Conservation (phyloP, 2,113 vertebrate species). For the Arothron firmamentum region DNA sequence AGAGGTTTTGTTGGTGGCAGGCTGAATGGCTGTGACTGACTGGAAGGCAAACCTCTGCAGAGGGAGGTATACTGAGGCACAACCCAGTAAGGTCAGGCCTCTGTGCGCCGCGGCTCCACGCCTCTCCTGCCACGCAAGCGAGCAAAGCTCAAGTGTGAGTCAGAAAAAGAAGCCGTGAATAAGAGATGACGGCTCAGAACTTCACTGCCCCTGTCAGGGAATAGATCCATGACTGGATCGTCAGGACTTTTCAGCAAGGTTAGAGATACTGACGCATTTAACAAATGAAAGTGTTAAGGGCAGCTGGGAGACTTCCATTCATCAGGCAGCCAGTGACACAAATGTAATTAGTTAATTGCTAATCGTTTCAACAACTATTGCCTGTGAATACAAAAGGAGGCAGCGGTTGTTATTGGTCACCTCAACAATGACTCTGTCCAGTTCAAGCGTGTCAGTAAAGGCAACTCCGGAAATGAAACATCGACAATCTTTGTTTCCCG, state of each 20-base stretch:
- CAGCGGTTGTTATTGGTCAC: background rate
- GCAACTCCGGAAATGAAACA: background rate
- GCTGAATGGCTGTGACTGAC: too few species aligned
- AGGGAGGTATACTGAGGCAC: too few species aligned
- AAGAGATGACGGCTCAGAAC: slow-evolving; percentile 25
- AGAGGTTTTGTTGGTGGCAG: background rate
- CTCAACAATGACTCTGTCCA: background rate
- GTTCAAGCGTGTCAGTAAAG: background rate
- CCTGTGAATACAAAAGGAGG: background rate
- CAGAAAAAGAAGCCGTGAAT: slow-evolving; percentile 11
- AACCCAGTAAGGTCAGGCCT: background rate
- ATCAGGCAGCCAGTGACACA: background rate
- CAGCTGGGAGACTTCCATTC: background rate
- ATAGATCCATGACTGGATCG: background rate
- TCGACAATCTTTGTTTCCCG: background rate
- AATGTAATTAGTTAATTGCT: background rate
- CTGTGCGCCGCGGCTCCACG: slow-evolving; percentile 4
- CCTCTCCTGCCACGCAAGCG: slow-evolving; percentile 33
- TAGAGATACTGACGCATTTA: too few species aligned
- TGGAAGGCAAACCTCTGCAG: too few species aligned
- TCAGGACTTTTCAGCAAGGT: background rate
- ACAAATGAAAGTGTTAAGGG: background rate
- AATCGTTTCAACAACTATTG: background rate
- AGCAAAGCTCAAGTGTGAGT: slow-evolving; percentile 15
- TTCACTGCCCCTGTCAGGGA: background rate